These are phyloP conservation scores for Lordiphosa collinella DNA, from an alignment of 1,140 invertebrate species.

Conservation along the genomic window DNA sequence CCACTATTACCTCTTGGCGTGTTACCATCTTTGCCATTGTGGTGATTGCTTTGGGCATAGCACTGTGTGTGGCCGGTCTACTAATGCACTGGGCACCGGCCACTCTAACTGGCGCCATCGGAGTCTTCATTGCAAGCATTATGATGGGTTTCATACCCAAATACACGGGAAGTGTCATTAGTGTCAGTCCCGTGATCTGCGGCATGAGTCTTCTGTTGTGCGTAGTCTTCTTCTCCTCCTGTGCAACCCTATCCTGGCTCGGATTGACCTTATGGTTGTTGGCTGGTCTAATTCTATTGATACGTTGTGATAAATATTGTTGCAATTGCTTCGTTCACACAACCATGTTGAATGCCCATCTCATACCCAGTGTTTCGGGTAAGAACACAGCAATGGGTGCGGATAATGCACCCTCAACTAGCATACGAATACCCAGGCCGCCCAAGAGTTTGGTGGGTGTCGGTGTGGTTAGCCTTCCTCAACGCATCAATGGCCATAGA, in stretches of 20 bases:
- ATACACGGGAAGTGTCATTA: conserved; percentile 61
- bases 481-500: conserved; percentile 56
- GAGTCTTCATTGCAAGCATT: conserved; percentile 56
- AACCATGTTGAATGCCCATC: conserved; percentile 57
- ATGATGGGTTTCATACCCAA: conserved; percentile 76
- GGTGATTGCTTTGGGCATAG: conserved; percentile 60
- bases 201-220: conserved; percentile 51
- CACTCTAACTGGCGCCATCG: conserved; percentile 57
- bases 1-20: conserved; percentile 66
- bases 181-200: conserved; percentile 68
- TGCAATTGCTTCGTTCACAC: conserved; percentile 74
- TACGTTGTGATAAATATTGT: conserved; percentile 74
- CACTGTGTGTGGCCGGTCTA: conserved; percentile 53
- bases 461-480: conserved; percentile 57
- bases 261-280: conserved; percentile 69
- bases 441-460: conserved; percentile 61
- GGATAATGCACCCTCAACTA: conserved; percentile 40
- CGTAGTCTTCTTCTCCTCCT: conserved; percentile 55
- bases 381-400: conserved; percentile 22
- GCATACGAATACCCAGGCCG: conserved; percentile 71
- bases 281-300: conserved; percentile 53
- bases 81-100: conserved; percentile 63
- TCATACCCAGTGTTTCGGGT: conserved; percentile 70
- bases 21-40: conserved; percentile 67
- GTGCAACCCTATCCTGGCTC: conserved; percentile 63